These are phyloP conservation scores for Varecia variegata DNA, from an alignment of 2,797 vertebrate species.

Conservation along the genomic window DNA sequence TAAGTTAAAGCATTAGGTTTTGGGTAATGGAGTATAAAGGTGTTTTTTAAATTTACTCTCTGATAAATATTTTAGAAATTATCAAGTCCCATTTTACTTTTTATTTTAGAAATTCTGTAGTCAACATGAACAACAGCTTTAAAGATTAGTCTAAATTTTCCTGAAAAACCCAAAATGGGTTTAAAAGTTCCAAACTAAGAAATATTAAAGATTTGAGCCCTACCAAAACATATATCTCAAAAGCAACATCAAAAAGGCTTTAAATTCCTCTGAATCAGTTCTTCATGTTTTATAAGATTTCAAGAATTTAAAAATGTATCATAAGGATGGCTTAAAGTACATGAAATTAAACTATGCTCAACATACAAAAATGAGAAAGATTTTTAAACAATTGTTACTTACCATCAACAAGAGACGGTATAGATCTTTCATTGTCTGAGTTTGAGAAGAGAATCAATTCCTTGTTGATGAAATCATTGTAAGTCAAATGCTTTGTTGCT, in stretches of 20 bases:
- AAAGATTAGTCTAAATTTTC: conserved; percentile 27
- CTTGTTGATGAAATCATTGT: conserved; percentile 99
- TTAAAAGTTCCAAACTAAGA: conserved; percentile 35
- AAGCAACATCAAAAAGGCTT: conserved; percentile 20
- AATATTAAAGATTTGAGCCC: conserved; percentile 15
- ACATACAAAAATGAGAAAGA: conserved; percentile 10
- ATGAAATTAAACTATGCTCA: conserved; percentile 30
- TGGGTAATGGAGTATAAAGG: neutral
- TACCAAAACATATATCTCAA: conserved; percentile 20
- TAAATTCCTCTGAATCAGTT: neutral
- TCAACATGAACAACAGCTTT: neutral
- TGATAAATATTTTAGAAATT: conserved; percentile 23
- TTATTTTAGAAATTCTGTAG: conserved; percentile 35
- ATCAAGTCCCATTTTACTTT: conserved; percentile 27
- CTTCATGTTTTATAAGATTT: neutral
- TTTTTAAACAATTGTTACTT: conserved; percentile 74
- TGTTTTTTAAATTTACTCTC: conserved; percentile 12
- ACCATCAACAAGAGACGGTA: conserved; percentile 98
- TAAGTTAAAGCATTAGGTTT: conserved; percentile 19
- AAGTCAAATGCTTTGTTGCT: conserved; percentile 94
- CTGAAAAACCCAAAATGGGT: conserved; percentile 31
- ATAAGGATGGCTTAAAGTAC: neutral
- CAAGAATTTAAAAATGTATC: conserved; percentile 18
- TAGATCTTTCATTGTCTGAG: conserved; percentile 98
- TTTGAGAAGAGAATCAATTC: conserved; percentile 99